Base-by-base conservation (phyloP, 2,888 invertebrate genomes). In the Axea sp. region DNA sequence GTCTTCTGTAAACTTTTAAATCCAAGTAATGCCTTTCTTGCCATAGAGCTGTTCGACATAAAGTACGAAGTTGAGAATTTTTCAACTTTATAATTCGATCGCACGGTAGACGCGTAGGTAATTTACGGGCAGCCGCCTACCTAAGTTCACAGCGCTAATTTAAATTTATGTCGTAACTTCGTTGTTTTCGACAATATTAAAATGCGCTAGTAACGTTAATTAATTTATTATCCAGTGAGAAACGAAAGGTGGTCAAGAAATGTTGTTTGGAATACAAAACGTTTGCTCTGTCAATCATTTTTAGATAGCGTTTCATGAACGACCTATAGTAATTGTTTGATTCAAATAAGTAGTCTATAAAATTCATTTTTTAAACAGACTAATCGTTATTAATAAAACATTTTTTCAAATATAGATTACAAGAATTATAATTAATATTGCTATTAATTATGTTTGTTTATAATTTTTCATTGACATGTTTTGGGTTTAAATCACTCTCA, bases 21-120 rank as follows among this genome's bases (percentile, higher is more conserved):
- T 84, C 82, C 81, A 77, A 78, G 82, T 82, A 81, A 81, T 82
- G 78, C 80, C 78, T 77, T 64, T 74, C 77, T 77, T 76, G 76
- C 71, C 75, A 78, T 77, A 53, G 77, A 81, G 80, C 81, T 79
- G 76, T 73, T 76, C 77, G 77, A 71, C 75, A 76, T 74, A 76
- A 80, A 83, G 82, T 82, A 82, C 76, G 76, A 83, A 84, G 83
- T 84, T 83, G 78, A 79, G 80, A 81, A 83, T 82, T 81, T 81
- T 83, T 82, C 80, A 85, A 86, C 85, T 86, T 86, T 79, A 83
- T 85, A 86, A 86, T 85, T 85, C 81, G 81, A 85, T 84, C 80
- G 81, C 80, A 80, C 76, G 74, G 77, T 72, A 76, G 72, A 77
- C 75, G 77, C 64, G 64, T 53, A 73, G 67, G 80, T 82, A 81